Conservation (phyloP, 2,797 vertebrate species). For the Paramormyrops hopkinsi region DNA sequence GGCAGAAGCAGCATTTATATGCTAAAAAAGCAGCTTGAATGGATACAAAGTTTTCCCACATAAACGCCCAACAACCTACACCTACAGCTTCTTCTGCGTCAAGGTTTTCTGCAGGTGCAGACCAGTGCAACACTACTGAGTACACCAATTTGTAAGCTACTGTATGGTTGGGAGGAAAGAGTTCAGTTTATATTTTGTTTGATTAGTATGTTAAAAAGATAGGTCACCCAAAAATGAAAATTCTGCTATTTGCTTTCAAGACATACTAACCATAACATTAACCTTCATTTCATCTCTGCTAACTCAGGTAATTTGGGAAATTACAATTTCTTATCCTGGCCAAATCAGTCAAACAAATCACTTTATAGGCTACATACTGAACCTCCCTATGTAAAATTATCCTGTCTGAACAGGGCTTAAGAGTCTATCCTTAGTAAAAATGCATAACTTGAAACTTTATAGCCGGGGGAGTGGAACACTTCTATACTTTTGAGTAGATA, state of each 20-base stretch:
- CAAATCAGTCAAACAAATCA: neutral
- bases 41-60: neutral
- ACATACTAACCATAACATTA: neutral
- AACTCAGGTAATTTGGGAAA: neutral
- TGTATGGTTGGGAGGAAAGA: neutral
- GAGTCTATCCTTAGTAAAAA: neutral
- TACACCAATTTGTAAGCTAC: neutral
- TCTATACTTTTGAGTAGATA: neutral
- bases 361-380: neutral
- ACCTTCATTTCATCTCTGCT: neutral
- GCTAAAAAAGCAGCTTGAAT: neutral
- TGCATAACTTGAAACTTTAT: neutral
- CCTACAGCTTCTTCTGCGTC: neutral
- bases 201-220: neutral
- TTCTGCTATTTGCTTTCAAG: neutral
- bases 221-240: neutral
- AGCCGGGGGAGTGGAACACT: neutral
- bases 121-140: neutral
- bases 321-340: neutral
- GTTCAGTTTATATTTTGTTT: neutral
- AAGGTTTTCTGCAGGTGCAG: neutral
- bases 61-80: neutral
- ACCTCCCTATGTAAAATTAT: neutral
- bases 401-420: neutral
- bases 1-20: neutral